Conservation (phyloP, 2,113 vertebrate species). For the Alligator sinensis region DNA sequence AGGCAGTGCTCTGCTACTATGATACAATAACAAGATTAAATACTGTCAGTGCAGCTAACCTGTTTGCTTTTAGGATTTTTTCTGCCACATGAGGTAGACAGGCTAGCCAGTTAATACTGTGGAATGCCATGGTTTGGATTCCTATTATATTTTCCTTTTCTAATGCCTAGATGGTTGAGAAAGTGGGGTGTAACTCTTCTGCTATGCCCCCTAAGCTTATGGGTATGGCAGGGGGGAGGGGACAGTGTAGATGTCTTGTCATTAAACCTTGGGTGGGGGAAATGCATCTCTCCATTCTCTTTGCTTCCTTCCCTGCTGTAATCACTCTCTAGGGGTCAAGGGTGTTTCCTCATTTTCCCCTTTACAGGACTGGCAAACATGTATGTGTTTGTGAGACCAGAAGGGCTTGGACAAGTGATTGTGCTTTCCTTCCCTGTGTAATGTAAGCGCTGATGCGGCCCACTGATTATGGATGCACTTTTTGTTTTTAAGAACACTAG, state of each 20-base stretch:
- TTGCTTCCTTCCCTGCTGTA: neutral
- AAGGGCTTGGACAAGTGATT: neutral
- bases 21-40: neutral
- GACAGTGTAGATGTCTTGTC: fast-evolving
- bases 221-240: neutral
- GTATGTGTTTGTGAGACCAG: fast-evolving
- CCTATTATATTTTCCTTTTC: neutral
- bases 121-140: fast-evolving
- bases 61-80: neutral
- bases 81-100: neutral
- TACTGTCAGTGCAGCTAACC: neutral
- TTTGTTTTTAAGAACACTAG: neutral
- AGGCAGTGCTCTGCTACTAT: neutral
- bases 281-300: neutral
- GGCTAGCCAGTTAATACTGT: neutral
- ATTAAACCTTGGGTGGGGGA: fast-evolving
- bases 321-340: neutral
- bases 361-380: neutral
- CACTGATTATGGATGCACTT: neutral
- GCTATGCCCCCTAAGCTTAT: too few species aligned
- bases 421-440: fast-evolving
- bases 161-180: neutral
- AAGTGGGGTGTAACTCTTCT: neutral
- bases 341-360: neutral
- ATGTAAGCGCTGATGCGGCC: fast-evolving